phyloP scores from a whole-genome alignment of 2,113 vertebrate species.

The Nycticebus coucang region DNA sequence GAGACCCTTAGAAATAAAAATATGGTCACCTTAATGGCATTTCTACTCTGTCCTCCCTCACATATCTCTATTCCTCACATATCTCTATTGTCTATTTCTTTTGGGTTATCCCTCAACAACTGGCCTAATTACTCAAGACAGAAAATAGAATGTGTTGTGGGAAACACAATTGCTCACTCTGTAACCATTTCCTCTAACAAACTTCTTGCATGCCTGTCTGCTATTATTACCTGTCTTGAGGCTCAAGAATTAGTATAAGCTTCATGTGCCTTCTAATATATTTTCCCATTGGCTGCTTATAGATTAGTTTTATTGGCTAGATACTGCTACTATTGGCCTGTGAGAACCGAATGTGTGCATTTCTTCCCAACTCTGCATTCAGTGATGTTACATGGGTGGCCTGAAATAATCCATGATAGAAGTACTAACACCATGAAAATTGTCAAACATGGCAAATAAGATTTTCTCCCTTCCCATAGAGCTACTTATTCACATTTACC shows the following conservation, averaged over 20 bases:
- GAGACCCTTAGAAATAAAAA: background rate
- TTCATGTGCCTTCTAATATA: background rate
- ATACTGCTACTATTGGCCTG: background rate
- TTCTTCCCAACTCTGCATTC: background rate
- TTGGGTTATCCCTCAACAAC: background rate
- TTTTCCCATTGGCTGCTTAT: slow-evolving; percentile 3
- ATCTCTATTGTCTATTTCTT: slow-evolving; percentile 23
- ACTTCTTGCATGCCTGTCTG: background rate
- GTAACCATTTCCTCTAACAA: background rate
- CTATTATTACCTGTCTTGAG: background rate
- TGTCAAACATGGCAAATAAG: background rate
- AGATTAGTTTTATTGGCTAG: background rate
- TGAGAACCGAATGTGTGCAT: background rate
- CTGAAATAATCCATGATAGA: background rate
- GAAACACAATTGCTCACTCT: background rate
- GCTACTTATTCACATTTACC: background rate
- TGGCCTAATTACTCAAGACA: background rate
- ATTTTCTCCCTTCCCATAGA: rapidly evolving
- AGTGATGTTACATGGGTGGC: background rate
- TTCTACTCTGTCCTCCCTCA: background rate
- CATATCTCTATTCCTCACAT: background rate
- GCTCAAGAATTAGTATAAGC: background rate
- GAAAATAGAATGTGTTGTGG: background rate
- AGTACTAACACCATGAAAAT: background rate
- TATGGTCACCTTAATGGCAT: background rate